These are phyloP conservation scores for Artibeus lituratus DNA, from an alignment of 2,797 vertebrate genomes.

Conservation along the genomic window DNA sequence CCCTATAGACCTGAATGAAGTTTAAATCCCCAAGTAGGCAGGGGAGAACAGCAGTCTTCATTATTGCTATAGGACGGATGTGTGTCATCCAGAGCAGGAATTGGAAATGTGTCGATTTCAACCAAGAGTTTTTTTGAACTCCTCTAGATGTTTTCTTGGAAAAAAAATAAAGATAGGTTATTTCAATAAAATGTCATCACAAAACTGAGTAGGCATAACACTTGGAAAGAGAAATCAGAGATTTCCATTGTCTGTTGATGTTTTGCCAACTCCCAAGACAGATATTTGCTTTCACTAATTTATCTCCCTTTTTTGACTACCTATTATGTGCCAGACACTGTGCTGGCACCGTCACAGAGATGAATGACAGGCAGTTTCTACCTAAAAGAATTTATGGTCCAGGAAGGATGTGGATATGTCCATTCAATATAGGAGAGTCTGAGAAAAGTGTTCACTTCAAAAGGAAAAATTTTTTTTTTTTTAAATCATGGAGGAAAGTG, in stretches of 20 bases:
- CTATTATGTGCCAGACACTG: background rate
- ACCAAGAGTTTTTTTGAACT: background rate
- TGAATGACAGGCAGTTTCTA: background rate
- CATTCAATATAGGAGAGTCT: background rate
- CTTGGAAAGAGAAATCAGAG: background rate
- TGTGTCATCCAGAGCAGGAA: background rate
- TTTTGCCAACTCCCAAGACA: background rate
- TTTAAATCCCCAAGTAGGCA: background rate
- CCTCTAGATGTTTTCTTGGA: background rate
- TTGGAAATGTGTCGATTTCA: background rate
- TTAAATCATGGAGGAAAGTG: background rate
- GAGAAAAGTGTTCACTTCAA: background rate
- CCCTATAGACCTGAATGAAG: background rate
- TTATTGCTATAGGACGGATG: background rate
- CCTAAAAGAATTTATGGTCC: background rate
- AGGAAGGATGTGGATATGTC: background rate
- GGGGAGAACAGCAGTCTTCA: fast-evolving
- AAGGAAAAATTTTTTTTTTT: background rate
- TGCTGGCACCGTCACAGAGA: background rate
- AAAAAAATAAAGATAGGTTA: background rate
- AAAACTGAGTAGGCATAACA: background rate
- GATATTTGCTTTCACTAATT: background rate
- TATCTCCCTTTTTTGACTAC: background rate
- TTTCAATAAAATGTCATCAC: background rate
- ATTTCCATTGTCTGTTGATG: background rate